Evolutionary conservation across 2,888 invertebrate genomes (phyloP), one percentile per base, ranked within the genome.

Genomic region (Athetis lepigone): DNA sequence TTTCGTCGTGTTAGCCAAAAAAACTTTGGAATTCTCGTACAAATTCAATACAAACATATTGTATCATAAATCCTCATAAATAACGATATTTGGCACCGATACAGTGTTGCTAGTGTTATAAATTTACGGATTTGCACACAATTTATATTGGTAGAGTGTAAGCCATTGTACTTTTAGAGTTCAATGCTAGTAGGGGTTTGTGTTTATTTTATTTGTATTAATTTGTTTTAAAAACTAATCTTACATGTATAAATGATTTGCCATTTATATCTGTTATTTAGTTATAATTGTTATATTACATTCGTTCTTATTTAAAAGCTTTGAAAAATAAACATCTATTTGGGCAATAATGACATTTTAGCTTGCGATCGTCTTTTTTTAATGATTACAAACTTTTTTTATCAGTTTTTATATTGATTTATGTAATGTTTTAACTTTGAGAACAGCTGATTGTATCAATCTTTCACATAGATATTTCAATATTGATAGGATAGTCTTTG

Each of bases 71-170:
- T 74, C 65, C 65, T 54, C 75, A 83, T 83, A 83, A 82, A 83
- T 83, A 83, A 81, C 49, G 74, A 70, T 80, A 82, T 81, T 82
- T 81, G 81, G 81, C 83, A 73, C 62, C 67, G 65, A 76, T 74
- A 74, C 75, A 70, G 61, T 57, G 75, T 58, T 62, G 58, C 60
- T 62, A 67, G 52, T 45, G 81, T 72, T 69, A 78, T 82, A 81
- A 81, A 82, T 81, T 75, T 75, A 71, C 64, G 75, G 81, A 82
- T 82, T 79, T 75, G 63, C 63, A 72, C 78, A 78, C 76, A 76
- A 81, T 81, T 70, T 79, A 76, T 79, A 62, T 80, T 75, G 73
- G 75, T 67, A 68, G 73, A 68, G 56, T 70, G 66, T 60, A 66
- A 65, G 57, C 64, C 40, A 45, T 63, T 66, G 51, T 75, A 39